These are phyloP conservation scores for Melieria omissa DNA, from an alignment of 2,888 invertebrate genomes.

Conservation along the genomic window DNA sequence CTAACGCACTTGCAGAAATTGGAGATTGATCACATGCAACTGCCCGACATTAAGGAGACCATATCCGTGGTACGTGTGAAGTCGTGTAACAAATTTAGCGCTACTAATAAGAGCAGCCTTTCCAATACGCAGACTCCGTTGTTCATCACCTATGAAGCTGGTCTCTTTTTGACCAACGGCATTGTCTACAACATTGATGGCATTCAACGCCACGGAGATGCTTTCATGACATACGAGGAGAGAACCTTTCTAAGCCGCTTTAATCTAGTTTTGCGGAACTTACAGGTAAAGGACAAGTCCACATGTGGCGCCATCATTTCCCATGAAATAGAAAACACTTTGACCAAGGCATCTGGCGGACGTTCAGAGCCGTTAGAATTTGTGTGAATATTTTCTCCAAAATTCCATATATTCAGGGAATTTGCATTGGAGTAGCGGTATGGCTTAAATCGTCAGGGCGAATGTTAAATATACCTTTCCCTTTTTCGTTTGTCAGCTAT, in stretches of 20 bases:
- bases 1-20: conserved; percentile 57
- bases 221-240: conserved; percentile 63
- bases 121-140: conserved; percentile 56
- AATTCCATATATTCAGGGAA: too few species aligned
- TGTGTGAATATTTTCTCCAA: too few species aligned
- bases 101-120: not conserved
- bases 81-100: not conserved
- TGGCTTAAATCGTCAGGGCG: too few species aligned
- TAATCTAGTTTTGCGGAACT: conserved; percentile 58
- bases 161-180: conserved; percentile 59
- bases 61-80: conserved; percentile 58
- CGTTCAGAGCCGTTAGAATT: too few species aligned
- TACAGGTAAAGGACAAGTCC: conserved; percentile 54
- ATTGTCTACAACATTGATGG: conserved; percentile 63
- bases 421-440: too few species aligned
- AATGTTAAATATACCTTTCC: too few species aligned
- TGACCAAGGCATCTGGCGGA: too few species aligned
- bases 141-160: conserved; percentile 61
- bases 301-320: too few species aligned
- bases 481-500: too few species aligned
- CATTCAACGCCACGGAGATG: conserved; percentile 57
- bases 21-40: conserved; percentile 57
- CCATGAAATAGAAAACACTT: too few species aligned
- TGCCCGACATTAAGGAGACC: conserved; percentile 63
- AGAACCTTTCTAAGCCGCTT: conserved; percentile 61